These are phyloP conservation scores for Radopholus similis DNA, from an alignment of 1,140 invertebrate genomes.

Conservation along the genomic window DNA sequence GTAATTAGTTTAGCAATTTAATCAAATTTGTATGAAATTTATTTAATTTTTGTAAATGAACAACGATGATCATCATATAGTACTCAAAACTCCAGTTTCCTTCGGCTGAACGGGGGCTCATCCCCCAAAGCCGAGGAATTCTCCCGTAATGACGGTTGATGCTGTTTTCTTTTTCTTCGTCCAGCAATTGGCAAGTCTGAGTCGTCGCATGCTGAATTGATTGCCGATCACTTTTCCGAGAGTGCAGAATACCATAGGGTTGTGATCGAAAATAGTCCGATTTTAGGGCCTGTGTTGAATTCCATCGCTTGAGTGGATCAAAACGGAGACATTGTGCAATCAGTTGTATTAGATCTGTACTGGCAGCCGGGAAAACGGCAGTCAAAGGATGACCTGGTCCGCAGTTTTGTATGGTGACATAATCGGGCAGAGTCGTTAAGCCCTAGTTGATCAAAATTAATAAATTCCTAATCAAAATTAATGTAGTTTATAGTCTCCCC, in stretches of 20 bases:
- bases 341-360: conserved; percentile 83
- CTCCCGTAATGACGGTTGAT: conserved; percentile 5
- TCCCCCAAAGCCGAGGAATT: conserved; percentile 3
- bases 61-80: not conserved
- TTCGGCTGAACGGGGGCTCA: conserved; percentile 23
- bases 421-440: conserved; percentile 80
- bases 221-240: no score
- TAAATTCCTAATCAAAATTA: no score
- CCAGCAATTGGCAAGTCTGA: conserved; percentile 44
- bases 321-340: conserved; percentile 75
- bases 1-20: no score
- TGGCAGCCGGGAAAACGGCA: conserved; percentile 90
- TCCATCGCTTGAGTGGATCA: conserved; percentile 78
- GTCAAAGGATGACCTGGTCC: conserved; percentile 68
- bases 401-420: conserved; percentile 83
- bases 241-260: no score
- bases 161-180: conserved; percentile 11
- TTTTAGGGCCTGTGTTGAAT: conserved; percentile 58
- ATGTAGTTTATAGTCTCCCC: no score
- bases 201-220: conserved; percentile 50
- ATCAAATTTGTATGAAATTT: not conserved
- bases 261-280: conserved; percentile 44
- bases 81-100: conserved; percentile 21
- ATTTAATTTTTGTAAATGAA: not conserved
- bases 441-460: conserved; percentile 69